Evolutionary conservation across 2,888 invertebrate genomes (phyloP).

Genomic region (Heliconius cydno): DNA sequence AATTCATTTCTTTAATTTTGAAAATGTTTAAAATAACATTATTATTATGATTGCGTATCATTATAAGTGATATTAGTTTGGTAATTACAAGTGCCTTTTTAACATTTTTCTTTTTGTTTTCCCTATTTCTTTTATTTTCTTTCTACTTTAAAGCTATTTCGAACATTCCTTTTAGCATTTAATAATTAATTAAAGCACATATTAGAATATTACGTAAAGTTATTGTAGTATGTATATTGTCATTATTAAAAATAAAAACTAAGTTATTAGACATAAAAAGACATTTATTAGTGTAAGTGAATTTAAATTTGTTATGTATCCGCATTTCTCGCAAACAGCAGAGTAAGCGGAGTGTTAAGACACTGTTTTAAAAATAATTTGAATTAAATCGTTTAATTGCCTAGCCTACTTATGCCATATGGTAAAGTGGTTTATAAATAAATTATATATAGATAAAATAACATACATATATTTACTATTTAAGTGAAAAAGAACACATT

Average conservation of each 20-base stretch:
- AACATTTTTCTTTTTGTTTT: slow-evolving; percentile 8
- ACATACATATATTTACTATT: neutral
- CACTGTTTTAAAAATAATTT: too few species aligned
- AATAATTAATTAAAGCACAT: slow-evolving; percentile 21
- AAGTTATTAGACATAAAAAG: too few species aligned
- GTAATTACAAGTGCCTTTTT: slow-evolving; percentile 45
- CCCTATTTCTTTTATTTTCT: neutral
- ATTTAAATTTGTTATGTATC: too few species aligned
- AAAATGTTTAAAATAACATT: neutral
- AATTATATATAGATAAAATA: neutral
- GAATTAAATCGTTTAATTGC: too few species aligned
- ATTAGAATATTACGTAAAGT: slow-evolving; percentile 1
- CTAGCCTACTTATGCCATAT: too few species aligned
- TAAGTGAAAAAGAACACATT: neutral
- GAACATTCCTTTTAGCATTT: slow-evolving; percentile 23
- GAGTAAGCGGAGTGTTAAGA: too few species aligned
- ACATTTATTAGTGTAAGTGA: too few species aligned
- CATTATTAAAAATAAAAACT: neutral
- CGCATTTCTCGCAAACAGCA: too few species aligned
- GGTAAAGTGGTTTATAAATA: too few species aligned
- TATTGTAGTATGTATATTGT: neutral
- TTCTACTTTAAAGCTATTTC: neutral
- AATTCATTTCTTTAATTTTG: neutral
- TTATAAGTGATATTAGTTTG: slow-evolving; percentile 26
- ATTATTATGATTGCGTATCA: slow-evolving; percentile 10